Conservation (phyloP, 2,113 vertebrate species). For the Stigmatopora nigra region DNA sequence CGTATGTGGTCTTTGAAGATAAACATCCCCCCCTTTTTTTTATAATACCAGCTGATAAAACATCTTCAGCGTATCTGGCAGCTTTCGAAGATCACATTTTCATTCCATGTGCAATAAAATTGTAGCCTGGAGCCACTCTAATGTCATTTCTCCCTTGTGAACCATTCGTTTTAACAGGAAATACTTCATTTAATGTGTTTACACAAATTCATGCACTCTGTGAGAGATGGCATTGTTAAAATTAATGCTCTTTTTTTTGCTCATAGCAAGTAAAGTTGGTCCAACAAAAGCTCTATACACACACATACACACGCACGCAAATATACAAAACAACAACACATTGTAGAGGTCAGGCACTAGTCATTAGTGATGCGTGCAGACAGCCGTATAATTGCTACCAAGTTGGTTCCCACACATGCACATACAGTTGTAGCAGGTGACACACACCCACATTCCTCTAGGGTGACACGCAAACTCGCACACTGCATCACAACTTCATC, state of each 20-base stretch:
- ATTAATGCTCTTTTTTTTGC: constrained; percentile 22
- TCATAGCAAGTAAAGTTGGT: constrained; percentile 4
- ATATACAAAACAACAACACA: neutral
- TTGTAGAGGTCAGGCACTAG: constrained; percentile 7
- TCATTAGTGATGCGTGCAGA: constrained; percentile 19
- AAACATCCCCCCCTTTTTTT: constrained; percentile 24
- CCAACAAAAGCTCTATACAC: neutral
- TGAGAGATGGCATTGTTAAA: neutral
- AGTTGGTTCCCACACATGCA: constrained; percentile 10
- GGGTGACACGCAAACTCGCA: constrained; percentile 1
- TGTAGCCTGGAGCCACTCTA: neutral
- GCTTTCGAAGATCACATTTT: constrained; percentile 7
- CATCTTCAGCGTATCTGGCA: constrained; percentile 4
- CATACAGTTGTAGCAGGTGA: neutral
- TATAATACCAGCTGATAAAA: neutral
- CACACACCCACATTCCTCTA: neutral
- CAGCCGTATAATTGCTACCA: constrained; percentile 8
- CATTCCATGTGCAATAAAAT: constrained; percentile 5
- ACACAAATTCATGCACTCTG: neutral
- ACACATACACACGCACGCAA: neutral
- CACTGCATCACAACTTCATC: neutral
- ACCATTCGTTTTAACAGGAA: constrained; percentile 1
- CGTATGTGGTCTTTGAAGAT: constrained; percentile 39
- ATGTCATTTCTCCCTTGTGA: constrained; percentile 1
- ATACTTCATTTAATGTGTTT: constrained; percentile 1